Evolutionary conservation across 2,888 invertebrate genomes (phyloP).

Genomic region (Plagodis dolabraria): DNA sequence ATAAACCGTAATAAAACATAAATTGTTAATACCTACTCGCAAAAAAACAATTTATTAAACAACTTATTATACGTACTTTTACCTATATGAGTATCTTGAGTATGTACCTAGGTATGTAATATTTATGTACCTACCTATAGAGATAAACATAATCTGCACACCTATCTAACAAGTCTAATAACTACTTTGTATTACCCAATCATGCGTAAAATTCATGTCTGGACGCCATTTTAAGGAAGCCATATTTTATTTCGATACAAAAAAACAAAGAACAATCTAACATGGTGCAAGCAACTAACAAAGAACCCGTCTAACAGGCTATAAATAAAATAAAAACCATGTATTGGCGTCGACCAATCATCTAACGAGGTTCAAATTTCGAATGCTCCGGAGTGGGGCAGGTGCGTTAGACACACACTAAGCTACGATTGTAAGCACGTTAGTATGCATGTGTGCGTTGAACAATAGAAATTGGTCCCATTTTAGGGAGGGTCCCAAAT

Average conservation of each 20-base stretch:
- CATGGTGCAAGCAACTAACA: constrained; percentile 24
- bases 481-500: constrained; percentile 30
- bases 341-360: constrained; percentile 65
- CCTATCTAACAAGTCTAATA: not conserved
- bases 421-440: constrained; percentile 3
- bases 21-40: no score
- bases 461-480: constrained; percentile 25
- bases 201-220: constrained; percentile 17
- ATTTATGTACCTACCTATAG: not conserved
- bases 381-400: constrained; percentile 67
- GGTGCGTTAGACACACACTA: constrained; percentile 59
- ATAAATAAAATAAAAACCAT: constrained; percentile 41
- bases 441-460: constrained; percentile 20
- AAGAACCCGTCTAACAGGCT: constrained; percentile 42
- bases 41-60: no score
- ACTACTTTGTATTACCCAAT: not conserved
- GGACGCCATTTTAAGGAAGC: constrained; percentile 29
- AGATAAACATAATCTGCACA: not conserved
- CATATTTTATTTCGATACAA: constrained; percentile 26
- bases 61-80: no score
- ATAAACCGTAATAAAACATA: no score
- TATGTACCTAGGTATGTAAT: not conserved
- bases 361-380: constrained; percentile 78
- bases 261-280: constrained; percentile 22
- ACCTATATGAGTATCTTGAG: no score